These are phyloP conservation scores for Anolis carolinensis DNA, from an alignment of 2,113 vertebrate species.

Conservation along the genomic window DNA sequence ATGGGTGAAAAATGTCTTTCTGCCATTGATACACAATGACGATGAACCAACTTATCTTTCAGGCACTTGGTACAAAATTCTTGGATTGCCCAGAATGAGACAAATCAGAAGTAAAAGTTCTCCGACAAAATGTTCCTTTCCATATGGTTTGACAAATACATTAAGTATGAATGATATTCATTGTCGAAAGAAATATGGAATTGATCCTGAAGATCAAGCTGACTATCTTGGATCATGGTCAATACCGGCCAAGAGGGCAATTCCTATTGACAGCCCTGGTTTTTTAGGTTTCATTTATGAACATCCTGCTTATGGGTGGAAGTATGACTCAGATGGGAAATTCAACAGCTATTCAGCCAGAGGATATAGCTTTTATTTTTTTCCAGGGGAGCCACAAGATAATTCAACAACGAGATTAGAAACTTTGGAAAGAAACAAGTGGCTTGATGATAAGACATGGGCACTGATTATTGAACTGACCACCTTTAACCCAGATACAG, in stretches of 20 bases:
- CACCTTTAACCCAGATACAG: slow-evolving; percentile 57
- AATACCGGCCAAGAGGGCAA: not conserved
- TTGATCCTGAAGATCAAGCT: slow-evolving; percentile 46
- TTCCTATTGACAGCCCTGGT: not conserved
- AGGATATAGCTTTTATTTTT: slow-evolving; percentile 72
- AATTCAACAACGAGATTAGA: slow-evolving; percentile 63
- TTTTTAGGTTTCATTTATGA: slow-evolving; percentile 62
- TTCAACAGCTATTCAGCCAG: slow-evolving; percentile 60
- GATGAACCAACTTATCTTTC: slow-evolving; percentile 53
- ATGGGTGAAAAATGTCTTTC: slow-evolving; percentile 50
- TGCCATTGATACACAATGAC: slow-evolving; percentile 69
- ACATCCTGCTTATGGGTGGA: slow-evolving; percentile 38
- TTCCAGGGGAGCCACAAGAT: slow-evolving; percentile 47
- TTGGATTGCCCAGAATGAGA: slow-evolving; percentile 71
- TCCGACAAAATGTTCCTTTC: slow-evolving; percentile 20
- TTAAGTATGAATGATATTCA: slow-evolving; percentile 22
- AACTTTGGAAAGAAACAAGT: slow-evolving; percentile 49
- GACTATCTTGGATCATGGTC: slow-evolving; percentile 62
- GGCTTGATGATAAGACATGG: slow-evolving; percentile 74
- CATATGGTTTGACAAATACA: not conserved
- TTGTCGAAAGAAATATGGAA: slow-evolving; percentile 58
- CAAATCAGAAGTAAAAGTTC: slow-evolving; percentile 60
- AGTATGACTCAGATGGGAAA: slow-evolving; percentile 50
- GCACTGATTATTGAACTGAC: slow-evolving; percentile 71
- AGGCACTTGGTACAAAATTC: slow-evolving; percentile 56